phyloP scores from a whole-genome alignment of 2,113 vertebrate genomes.

The Corydoras sp. region DNA sequence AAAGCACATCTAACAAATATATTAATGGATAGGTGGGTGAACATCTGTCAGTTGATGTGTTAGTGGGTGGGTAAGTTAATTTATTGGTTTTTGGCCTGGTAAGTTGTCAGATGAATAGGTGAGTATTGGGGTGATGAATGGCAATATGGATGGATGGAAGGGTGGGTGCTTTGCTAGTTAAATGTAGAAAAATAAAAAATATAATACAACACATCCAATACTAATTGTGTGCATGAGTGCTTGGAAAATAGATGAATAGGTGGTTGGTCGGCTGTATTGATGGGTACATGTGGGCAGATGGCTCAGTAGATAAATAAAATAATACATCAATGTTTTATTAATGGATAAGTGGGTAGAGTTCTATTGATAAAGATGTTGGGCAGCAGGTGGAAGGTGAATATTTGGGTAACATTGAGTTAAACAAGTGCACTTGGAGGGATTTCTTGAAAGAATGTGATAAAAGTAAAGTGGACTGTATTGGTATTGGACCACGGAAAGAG shows the following conservation, averaged over 20 bases:
- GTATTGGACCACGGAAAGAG: constrained; percentile 54
- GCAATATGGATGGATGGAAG: background rate
- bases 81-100: too few species aligned
- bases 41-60: background rate
- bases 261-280: background rate
- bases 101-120: background rate
- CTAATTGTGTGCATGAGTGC: background rate
- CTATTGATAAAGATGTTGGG: background rate
- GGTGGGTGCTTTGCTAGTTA: background rate
- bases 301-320: constrained; percentile 26
- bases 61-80: too few species aligned
- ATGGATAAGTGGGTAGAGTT: constrained; percentile 30
- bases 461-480: constrained; percentile 56
- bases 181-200: too few species aligned
- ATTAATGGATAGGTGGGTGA: background rate
- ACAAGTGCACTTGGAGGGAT: constrained; percentile 57
- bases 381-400: constrained; percentile 31
- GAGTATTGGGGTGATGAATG: background rate
- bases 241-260: background rate
- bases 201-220: too few species aligned
- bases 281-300: background rate
- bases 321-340: background rate
- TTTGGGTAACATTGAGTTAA: constrained; percentile 31
- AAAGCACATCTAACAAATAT: background rate
- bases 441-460: constrained; percentile 59